phyloP scores from a whole-genome alignment of 1,140 invertebrate genomes.

The Holcopasites calliopsidis region DNA sequence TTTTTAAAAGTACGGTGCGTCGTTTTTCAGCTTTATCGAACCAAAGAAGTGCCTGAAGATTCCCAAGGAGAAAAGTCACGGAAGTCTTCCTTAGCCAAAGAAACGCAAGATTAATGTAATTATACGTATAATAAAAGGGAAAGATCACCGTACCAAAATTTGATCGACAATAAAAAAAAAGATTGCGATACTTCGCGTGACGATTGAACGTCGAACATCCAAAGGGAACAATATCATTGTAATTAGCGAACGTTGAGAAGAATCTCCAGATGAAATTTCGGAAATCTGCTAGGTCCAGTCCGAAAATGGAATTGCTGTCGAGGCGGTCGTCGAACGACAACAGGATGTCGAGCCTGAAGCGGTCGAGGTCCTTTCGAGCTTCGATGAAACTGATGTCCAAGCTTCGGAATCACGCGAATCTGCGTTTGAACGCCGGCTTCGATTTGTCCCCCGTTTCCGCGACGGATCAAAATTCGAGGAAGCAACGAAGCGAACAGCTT shows the following conservation, averaged over 20 bases:
- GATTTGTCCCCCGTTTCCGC: conserved; percentile 57
- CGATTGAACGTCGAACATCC: no score
- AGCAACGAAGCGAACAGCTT: neutral
- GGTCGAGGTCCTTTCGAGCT: conserved; percentile 86
- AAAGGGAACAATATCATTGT: neutral
- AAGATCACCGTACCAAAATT: no score
- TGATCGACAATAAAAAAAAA: no score
- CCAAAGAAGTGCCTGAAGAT: conserved; percentile 52
- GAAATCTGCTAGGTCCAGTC: conserved; percentile 62
- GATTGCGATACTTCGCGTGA: no score
- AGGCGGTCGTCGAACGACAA: conserved; percentile 55
- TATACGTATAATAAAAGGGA: neutral
- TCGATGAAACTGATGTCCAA: conserved; percentile 84
- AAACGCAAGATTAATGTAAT: neutral
- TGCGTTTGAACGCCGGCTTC: conserved; percentile 51
- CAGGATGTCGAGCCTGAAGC: conserved; percentile 77
- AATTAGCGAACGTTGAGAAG: neutral
- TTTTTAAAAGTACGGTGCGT: neutral
- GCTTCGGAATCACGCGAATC: conserved; percentile 67
- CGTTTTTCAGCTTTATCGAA: conserved; percentile 59
- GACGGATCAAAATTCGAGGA: conserved; percentile 12
- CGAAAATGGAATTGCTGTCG: conserved; percentile 73
- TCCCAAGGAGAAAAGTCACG: neutral
- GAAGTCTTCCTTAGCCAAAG: conserved; percentile 48
- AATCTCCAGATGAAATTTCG: conserved; percentile 73